These are phyloP conservation scores for Metalampra italica DNA, from an alignment of 2,888 invertebrate genomes.

Conservation along the genomic window DNA sequence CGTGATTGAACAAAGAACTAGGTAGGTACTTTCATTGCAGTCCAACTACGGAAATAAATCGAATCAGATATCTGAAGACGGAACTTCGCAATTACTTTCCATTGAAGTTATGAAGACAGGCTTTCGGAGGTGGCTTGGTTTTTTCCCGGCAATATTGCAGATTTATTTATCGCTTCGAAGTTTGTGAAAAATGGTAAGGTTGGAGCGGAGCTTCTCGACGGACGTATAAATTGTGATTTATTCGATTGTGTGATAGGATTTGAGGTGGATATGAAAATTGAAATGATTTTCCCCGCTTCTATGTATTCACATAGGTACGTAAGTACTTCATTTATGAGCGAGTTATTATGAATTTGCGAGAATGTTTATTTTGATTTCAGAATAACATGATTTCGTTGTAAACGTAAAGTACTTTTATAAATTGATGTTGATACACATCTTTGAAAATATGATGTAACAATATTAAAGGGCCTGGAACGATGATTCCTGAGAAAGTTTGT, in stretches of 20 bases:
- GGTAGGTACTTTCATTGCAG: constrained; percentile 6
- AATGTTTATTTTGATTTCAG: constrained; percentile 2
- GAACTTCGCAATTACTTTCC: constrained; percentile 18
- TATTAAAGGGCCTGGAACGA: constrained; percentile 52
- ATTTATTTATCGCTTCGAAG: constrained; percentile 32
- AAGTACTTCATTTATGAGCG: neutral
- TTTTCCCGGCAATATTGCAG: constrained; percentile 19
- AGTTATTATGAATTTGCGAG: neutral
- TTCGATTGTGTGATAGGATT: constrained; percentile 23
- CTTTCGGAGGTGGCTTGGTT: constrained; percentile 12
- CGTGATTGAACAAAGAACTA: constrained; percentile 3
- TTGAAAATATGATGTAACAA: constrained; percentile 48
- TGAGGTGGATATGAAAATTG: constrained; percentile 20
- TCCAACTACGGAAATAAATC: constrained; percentile 8
- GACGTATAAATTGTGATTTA: constrained; percentile 22
- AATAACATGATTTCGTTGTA: neutral
- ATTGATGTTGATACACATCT: constrained; percentile 17
- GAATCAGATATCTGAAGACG: constrained; percentile 2
- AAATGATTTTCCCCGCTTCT: constrained; percentile 11
- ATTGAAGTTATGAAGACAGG: constrained; percentile 15
- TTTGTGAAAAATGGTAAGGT: constrained; percentile 33
- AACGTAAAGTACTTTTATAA: too few relatives aligned
- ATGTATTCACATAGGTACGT: too few relatives aligned
- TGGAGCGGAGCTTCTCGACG: constrained; percentile 20
- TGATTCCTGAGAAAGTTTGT: constrained; percentile 56